Conservation (phyloP, 2,888 invertebrate species). For the Standfussiana lucernea region DNA sequence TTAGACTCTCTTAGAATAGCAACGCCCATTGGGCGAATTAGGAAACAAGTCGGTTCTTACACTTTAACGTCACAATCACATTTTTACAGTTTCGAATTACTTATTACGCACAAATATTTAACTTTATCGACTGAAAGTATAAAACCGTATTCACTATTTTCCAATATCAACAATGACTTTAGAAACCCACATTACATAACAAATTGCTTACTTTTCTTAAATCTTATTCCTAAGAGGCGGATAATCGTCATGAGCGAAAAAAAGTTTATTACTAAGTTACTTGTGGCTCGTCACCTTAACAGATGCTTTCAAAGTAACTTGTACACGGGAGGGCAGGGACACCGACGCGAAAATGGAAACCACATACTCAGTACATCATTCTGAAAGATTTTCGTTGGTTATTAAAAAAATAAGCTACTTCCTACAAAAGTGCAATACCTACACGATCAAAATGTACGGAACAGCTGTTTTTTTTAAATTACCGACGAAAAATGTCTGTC, state of each 20-base stretch:
- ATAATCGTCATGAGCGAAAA: constrained; percentile 85
- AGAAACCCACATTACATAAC: constrained; percentile 61
- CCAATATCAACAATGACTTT: constrained; percentile 62
- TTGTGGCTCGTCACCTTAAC: constrained; percentile 53
- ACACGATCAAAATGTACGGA: too few relatives aligned
- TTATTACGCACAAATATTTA: constrained; percentile 53
- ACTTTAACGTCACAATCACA: constrained; percentile 60
- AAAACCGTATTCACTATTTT: constrained; percentile 59
- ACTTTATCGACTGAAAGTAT: constrained; percentile 54
- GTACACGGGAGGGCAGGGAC: too few relatives aligned
- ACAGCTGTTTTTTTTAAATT: too few relatives aligned
- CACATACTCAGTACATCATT: too few relatives aligned
- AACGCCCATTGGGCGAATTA: constrained; percentile 38
- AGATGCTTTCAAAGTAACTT: constrained; percentile 62
- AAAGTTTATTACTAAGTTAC: constrained; percentile 67
- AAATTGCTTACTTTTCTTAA: constrained; percentile 77
- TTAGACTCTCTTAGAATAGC: constrained; percentile 34
- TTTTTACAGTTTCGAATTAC: constrained; percentile 60
- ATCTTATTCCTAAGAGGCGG: constrained; percentile 87
- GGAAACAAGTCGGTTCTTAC: constrained; percentile 64
- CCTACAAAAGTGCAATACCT: too few relatives aligned
- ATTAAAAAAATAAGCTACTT: too few relatives aligned
- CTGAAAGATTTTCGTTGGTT: too few relatives aligned
- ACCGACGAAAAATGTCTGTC: too few relatives aligned
- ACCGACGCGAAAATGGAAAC: too few relatives aligned